Evolutionary conservation across 1,140 invertebrate genomes (phyloP).

Genomic region (Drosophila punjabiensis): DNA sequence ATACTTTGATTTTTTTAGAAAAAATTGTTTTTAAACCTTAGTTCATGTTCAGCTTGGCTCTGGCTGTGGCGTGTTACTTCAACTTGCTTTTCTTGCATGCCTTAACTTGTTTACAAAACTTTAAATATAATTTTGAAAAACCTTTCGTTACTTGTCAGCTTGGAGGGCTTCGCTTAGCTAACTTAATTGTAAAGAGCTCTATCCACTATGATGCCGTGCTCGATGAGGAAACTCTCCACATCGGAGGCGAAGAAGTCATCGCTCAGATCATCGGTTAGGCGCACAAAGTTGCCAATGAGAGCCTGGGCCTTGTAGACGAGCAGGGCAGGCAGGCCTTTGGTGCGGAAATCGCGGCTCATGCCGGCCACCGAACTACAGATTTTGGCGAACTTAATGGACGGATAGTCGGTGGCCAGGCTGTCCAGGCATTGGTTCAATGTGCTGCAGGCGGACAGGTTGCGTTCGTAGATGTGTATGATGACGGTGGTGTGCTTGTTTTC

Average conservation of each 20-base stretch:
- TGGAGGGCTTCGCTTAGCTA: neutral
- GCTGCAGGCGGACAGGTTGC: constrained; percentile 90
- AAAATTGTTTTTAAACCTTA: too few relatives aligned
- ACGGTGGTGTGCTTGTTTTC: constrained; percentile 94
- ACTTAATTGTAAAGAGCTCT: constrained; percentile 85
- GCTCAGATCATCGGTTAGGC: constrained; percentile 94
- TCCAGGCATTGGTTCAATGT: constrained; percentile 95
- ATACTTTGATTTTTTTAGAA: neutral
- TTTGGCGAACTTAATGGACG: constrained; percentile 96
- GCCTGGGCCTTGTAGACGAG: constrained; percentile 96
- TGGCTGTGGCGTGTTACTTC: neutral
- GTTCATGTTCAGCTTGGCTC: neutral
- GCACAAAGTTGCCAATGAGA: constrained; percentile 97
- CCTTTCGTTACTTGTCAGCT: constrained; percentile 18
- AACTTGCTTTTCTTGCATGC: neutral
- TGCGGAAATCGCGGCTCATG: constrained; percentile 93
- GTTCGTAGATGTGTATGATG: constrained; percentile 96
- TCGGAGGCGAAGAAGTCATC: constrained; percentile 96
- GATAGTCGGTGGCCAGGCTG: constrained; percentile 92
- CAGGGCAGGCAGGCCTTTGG: constrained; percentile 95
- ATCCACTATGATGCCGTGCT: constrained; percentile 92
- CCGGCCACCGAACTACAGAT: constrained; percentile 91
- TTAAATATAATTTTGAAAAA: too few relatives aligned
- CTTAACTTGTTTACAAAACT: neutral
- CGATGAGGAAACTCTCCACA: constrained; percentile 95